Base-by-base conservation (phyloP, 1,140 invertebrate genomes). In the Limonius californicus region DNA sequence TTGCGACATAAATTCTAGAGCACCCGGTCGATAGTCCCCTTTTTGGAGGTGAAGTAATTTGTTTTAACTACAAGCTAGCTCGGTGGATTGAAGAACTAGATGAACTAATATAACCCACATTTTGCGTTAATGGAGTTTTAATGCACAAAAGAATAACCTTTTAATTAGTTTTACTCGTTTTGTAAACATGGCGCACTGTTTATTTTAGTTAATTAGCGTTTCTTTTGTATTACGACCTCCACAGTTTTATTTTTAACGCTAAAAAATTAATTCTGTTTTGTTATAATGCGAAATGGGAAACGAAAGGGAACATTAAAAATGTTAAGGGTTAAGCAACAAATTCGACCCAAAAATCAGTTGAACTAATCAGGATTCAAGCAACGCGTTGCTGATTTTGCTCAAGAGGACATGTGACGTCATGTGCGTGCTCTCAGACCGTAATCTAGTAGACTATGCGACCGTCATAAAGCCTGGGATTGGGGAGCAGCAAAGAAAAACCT, bases 361-460 rank as follows among this genome's bases (percentile, higher is more conserved):
- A 50, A 50, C 6, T 50, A 50, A 50, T 47, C 42, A 50, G 23
- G 20, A 59, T 53, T 59, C 57, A 50, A 21, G 42, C 12, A 12
- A 27, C 43, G 21, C 47, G 42, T 35, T 50, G 23, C 57, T 59
- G 43, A 53, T 59, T 59, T 59, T 47, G 57, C 57, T 59, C 57
- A 59, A 50, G 43, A 47, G 57, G 47, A 59, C 57, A 59, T 53
- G 47, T 59, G 57, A 59, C 57, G 57, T 20, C 57, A 47, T 50
- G 43, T 47, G 43, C 43, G 57, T 59, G 57, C 43, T 59, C 47
- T 59, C 47, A 50, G 43, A 35, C 23, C 57, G 43, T 59, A 59
- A 59, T 50, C 57, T 59, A 59, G 43, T 59, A 59, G 57, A 50
- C 57, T 59, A 53, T 59, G 57, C 47, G 57, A 59, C 57, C 47